These are phyloP conservation scores for Bettongia penicillata DNA, from an alignment of 2,113 vertebrate genomes.

Conservation along the genomic window DNA sequence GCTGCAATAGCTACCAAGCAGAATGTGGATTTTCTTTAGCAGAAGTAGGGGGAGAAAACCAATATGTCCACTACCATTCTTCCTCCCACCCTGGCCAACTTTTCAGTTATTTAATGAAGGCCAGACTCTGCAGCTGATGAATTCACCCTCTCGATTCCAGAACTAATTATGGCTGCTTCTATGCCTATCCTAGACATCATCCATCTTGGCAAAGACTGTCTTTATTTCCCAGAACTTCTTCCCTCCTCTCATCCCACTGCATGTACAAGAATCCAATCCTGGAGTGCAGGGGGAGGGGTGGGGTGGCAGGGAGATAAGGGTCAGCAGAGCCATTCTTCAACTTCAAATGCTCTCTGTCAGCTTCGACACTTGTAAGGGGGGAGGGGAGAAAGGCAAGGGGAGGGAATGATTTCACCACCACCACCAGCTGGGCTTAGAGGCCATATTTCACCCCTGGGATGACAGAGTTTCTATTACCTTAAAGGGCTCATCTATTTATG, in stretches of 20 bases:
- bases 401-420: conserved; percentile 50
- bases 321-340: conserved; percentile 62
- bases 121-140: conserved; percentile 14
- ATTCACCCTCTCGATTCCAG: conserved; percentile 38
- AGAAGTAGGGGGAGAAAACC: neutral
- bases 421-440: conserved; percentile 14
- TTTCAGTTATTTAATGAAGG: conserved; percentile 52
- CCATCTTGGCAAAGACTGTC: neutral
- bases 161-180: conserved; percentile 74
- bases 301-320: conserved; percentile 57
- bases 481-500: conserved; percentile 87
- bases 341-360: conserved; percentile 63
- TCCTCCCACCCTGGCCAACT: conserved; percentile 12
- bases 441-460: conserved; percentile 81
- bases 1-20: neutral
- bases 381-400: neutral
- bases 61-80: neutral
- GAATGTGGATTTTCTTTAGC: conserved; percentile 13
- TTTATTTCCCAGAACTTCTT: conserved; percentile 18
- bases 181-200: neutral
- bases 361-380: conserved; percentile 47
- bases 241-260: neutral
- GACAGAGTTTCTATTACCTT: conserved; percentile 86
- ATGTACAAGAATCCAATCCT: no score
- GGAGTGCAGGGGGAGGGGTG: neutral